phyloP scores from a whole-genome alignment of 2,113 vertebrate genomes.

The Podarcis cretensis region DNA sequence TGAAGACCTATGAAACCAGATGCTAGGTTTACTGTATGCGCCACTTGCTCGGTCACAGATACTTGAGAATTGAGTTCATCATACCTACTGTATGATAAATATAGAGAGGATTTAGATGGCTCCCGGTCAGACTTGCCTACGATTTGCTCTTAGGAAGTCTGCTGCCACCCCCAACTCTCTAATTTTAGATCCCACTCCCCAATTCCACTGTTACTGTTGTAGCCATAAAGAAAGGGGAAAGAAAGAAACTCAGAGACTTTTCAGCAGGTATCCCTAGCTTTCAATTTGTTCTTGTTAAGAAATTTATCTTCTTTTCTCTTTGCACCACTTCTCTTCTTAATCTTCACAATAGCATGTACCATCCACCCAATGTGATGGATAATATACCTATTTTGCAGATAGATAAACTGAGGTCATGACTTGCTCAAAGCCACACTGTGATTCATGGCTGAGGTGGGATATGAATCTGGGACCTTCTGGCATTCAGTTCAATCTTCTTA shows the following conservation, averaged over 20 bases:
- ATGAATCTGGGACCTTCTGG: not conserved
- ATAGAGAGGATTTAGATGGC: constrained; percentile 78
- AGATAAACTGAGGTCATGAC: not conserved
- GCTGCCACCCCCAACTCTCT: constrained; percentile 16
- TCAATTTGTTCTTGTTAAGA: not conserved
- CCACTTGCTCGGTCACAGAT: constrained; percentile 7
- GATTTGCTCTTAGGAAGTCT: constrained; percentile 57
- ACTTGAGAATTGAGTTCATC: constrained; percentile 4
- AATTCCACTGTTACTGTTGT: not conserved
- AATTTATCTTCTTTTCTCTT: not conserved
- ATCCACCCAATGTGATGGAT: not conserved
- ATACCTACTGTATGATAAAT: constrained; percentile 62
- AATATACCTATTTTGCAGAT: not conserved
- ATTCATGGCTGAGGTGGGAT: not conserved
- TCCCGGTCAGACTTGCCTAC: constrained; percentile 60
- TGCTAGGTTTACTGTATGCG: not conserved
- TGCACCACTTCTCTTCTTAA: not conserved
- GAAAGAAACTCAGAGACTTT: not conserved
- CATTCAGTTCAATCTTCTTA: not conserved
- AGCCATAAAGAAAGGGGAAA: not conserved
- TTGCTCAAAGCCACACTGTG: not conserved
- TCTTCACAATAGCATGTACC: not conserved
- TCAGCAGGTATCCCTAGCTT: not conserved
- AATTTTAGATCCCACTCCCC: constrained; percentile 17
- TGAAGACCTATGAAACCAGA: constrained; percentile 32